Conservation (phyloP, 2,797 vertebrate species). For the Sardinella longiceps region DNA sequence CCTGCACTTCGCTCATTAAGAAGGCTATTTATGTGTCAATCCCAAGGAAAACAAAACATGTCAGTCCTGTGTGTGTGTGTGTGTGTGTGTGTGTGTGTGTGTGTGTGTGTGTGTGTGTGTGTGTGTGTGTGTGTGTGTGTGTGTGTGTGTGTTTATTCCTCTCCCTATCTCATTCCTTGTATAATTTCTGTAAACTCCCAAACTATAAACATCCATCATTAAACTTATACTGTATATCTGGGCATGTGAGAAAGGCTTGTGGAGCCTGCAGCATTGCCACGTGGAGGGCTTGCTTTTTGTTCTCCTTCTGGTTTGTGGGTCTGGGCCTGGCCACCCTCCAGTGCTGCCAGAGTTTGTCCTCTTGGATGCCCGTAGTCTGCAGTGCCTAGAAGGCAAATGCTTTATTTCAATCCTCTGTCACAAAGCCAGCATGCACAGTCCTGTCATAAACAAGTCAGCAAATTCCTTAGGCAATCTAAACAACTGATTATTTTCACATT, state of each 20-base stretch:
- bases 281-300: conserved; percentile 50
- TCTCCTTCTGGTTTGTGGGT: conserved; percentile 56
- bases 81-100: not conserved
- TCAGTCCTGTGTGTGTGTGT: conserved; percentile 1
- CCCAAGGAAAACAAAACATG: conserved; percentile 37
- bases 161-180: no score
- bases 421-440: not conserved
- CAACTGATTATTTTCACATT: not conserved
- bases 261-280: conserved; percentile 53
- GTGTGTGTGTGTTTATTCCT: conserved; percentile 37
- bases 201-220: conserved; percentile 38
- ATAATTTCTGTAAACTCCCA: conserved; percentile 28
- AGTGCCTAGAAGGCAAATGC: not conserved
- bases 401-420: not conserved
- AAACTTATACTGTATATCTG: conserved; percentile 31
- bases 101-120: no score
- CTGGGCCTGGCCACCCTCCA: conserved; percentile 56
- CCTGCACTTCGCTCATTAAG: conserved; percentile 59
- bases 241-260: conserved; percentile 44
- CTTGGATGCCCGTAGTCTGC: conserved; percentile 45
- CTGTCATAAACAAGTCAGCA: not conserved
- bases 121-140: conserved; percentile 1
- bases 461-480: not conserved
- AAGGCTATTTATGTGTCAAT: conserved; percentile 61
- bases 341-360: conserved; percentile 46